Conservation (phyloP, 2,888 invertebrate species). For the Phania funesta region DNA sequence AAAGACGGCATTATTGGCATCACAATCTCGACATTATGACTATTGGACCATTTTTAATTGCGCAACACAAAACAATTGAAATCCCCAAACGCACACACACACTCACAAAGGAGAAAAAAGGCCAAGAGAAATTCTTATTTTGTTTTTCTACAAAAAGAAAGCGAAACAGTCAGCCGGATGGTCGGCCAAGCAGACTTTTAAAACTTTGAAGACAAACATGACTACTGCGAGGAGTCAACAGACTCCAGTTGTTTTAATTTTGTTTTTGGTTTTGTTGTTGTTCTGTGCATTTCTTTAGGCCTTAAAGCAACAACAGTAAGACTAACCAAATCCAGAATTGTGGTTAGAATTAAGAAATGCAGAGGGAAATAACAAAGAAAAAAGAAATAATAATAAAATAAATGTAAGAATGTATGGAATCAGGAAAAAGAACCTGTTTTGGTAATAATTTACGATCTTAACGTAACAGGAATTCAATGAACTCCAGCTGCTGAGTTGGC, state of each 20-base stretch:
- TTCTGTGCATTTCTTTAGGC: constrained; percentile 10
- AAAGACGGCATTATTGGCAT: constrained; percentile 32
- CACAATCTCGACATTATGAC: constrained; percentile 20
- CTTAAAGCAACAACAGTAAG: constrained; percentile 6
- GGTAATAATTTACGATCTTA: constrained; percentile 63
- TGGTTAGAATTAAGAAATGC: constrained; percentile 33
- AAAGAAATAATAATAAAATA: constrained; percentile 24
- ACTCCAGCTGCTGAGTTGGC: constrained; percentile 45
- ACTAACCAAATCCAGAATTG: constrained; percentile 18
- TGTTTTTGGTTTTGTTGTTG: background rate
- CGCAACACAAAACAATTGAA: constrained; percentile 26
- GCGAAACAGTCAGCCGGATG: constrained; percentile 8
- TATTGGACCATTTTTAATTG: constrained; percentile 40
- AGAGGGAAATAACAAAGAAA: constrained; percentile 18
- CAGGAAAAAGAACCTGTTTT: constrained; percentile 68
- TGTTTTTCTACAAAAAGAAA: constrained; percentile 37
- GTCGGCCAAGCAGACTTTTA: background rate
- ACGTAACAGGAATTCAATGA: constrained; percentile 64
- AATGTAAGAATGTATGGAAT: constrained; percentile 38
- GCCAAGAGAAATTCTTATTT: constrained; percentile 43
- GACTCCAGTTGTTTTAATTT: constrained; percentile 39
- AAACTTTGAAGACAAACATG: constrained; percentile 6
- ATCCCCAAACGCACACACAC: too few species aligned
- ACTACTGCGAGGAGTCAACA: constrained; percentile 46
- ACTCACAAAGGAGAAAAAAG: constrained; percentile 16